Evolutionary conservation across 2,888 invertebrate species (phyloP), one percentile per base, ranked within the genome.

Genomic region (Volucella inanis): DNA sequence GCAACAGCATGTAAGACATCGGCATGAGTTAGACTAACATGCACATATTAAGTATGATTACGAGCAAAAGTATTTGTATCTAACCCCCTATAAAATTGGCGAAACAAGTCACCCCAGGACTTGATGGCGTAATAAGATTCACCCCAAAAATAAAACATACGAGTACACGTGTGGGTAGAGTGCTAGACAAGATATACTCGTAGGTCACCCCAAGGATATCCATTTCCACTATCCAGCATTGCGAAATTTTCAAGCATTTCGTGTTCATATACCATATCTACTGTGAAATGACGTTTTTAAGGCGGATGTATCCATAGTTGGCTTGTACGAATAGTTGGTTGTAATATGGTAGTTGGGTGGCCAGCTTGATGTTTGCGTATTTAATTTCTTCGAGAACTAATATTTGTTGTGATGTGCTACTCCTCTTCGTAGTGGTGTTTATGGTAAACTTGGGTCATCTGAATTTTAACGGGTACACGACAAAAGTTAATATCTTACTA

Each of bases 221-320:
- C 62, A 55, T 55, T 47, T 31, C 55, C 61, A 55, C 38, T 39
- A 41, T 22, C 54, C 41, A 55, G 77, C 49, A 64, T 55, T 71
- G 71, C 65, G 59, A 72, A 72, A 72, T 55, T 49, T 15, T 61
- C 6, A 31, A 6, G 0, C 1, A 31, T 31, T 31, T 31, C 31
- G 31, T 31, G 6, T 31, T 6, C 31, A 31, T 31, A 31, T 31
- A 2, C 4, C 31, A 31, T 6, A 31, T 31, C 31, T 31, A 6
- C 68, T 68, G 47, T 59, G 68, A 70, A 77, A 70, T 77, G 62
- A 70, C 62, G 77, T 49, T 55, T 49, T 70, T 47, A 68, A 52
- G 50, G 59, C 67, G 59, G 65, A 22, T 47, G 15, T 31, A 31
- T 38, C 11, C 39, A 55, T 18, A n/a, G n/a, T 45, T 43, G 55